Evolutionary conservation across 2,888 invertebrate genomes (phyloP).

Genomic region (Sussaba pulchella): DNA sequence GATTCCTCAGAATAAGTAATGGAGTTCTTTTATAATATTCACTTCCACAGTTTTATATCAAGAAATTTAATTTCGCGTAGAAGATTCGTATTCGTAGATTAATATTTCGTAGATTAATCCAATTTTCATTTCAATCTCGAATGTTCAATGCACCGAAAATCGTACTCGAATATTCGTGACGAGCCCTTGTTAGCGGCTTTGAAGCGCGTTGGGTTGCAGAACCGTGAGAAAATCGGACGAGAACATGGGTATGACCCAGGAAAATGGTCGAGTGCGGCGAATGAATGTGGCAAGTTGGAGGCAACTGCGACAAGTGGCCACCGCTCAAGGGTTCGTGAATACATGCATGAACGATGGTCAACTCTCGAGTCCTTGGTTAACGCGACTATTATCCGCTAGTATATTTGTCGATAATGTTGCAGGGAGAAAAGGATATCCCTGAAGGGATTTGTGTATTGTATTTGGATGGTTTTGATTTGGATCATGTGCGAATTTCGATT

Average conservation of each 20-base stretch:
- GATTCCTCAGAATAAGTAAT: too few relatives aligned
- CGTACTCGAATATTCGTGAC: not conserved
- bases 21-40: too few relatives aligned
- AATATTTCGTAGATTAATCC: too few relatives aligned
- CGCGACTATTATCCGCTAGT: slow-evolving; percentile 18
- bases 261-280: slow-evolving; percentile 24
- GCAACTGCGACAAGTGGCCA: slow-evolving; percentile 20
- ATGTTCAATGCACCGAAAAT: slow-evolving; percentile 14
- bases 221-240: slow-evolving; percentile 4
- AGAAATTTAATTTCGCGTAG: too few relatives aligned
- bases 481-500: too few relatives aligned
- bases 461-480: too few relatives aligned
- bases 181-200: slow-evolving; percentile 5
- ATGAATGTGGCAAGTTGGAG: slow-evolving; percentile 3
- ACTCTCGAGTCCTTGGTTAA: slow-evolving; percentile 1
- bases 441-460: slow-evolving; percentile 1
- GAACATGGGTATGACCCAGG: slow-evolving; percentile 11
- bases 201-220: not conserved
- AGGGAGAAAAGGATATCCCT: not conserved
- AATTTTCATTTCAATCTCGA: not conserved
- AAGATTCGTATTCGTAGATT: too few relatives aligned
- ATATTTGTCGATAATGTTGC: slow-evolving; percentile 4
- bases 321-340: slow-evolving; percentile 25
- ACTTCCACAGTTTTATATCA: too few relatives aligned
- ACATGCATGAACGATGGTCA: slow-evolving; percentile 6